These are phyloP conservation scores for Eupithecia exiguata DNA, from an alignment of 2,888 invertebrate genomes.

Conservation along the genomic window DNA sequence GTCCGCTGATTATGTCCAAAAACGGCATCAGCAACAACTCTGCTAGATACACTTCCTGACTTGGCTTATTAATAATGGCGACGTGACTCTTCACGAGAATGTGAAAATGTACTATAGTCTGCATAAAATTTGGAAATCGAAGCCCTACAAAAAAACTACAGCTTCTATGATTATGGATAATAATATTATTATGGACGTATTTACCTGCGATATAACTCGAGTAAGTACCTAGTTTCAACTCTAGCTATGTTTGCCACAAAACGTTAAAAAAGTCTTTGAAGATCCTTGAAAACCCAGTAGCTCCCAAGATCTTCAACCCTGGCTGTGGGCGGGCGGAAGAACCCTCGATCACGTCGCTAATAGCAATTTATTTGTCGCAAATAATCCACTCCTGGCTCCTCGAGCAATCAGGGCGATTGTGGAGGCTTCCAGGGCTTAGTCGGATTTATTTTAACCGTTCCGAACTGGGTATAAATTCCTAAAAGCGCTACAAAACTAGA, in stretches of 20 bases:
- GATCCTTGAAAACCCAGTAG: not conserved
- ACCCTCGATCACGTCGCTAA: slow-evolving; percentile 45
- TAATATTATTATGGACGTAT: not conserved
- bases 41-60: too few species aligned
- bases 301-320: slow-evolving; percentile 10
- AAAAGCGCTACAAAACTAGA: not conserved
- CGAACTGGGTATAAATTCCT: not conserved
- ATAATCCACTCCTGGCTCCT: slow-evolving; percentile 39
- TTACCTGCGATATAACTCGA: not conserved
- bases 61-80: too few species aligned
- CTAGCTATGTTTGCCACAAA: not conserved
- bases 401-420: slow-evolving; percentile 33
- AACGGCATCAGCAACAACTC: too few species aligned
- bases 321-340: slow-evolving; percentile 30
- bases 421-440: slow-evolving; percentile 11
- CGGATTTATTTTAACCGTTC: slow-evolving; percentile 28
- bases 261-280: not conserved
- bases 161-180: too few species aligned
- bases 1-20: too few species aligned
- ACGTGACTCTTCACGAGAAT: too few species aligned
- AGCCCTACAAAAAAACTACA: too few species aligned
- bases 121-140: too few species aligned
- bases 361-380: slow-evolving; percentile 49
- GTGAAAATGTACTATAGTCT: too few species aligned
- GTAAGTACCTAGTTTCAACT: not conserved